Base-by-base conservation (phyloP, 2,797 vertebrate genomes). In the Lophotriccus pileatus region DNA sequence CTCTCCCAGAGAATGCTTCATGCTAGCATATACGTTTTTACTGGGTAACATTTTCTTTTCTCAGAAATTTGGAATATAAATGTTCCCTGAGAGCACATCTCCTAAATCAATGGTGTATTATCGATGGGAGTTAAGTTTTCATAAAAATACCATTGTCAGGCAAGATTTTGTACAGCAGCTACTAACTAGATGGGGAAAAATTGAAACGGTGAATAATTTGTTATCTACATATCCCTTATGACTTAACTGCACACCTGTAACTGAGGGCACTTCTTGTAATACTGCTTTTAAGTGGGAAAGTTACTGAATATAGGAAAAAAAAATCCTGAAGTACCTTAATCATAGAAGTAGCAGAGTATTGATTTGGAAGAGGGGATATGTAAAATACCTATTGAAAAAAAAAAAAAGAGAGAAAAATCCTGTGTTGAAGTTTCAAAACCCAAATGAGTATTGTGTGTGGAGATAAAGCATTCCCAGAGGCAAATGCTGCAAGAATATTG, bases 381-480 rank as follows among this genome's bases (percentile, higher is more conserved):
- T 92, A 78, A 93, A 94, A 66, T 90, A 30, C 30, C 12, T 90
- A 78, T 76, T 37, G 85, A 59, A 87, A 79, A 78, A 62, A 91
- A 90, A 76, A 72, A 69, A 49, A 74, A 67, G 93, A 64, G 93
- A 68, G 16, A 55, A 52, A 47, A 43, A 10, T 37, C 36, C 36
- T 52, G 25, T 55, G 41, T 30, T 82, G 14, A 87, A 68, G 52
- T 87, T 94, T 91, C 36, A 87, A 79, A 91, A 69, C 90, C 69
- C 30, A 62, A 80, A 68, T 74, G 83, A 79, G 80, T 12, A 56
- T 75, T 50, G 43, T 91, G 56, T 77, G 37, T 83, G 64, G 73
- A 87, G 91, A 82, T 67, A 86, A 95, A 92, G 30, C 47, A 63
- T 89, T 96, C 90, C 87, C 82, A 87, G 93, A 96, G 94, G 93